Evolutionary conservation across 2,888 invertebrate genomes (phyloP).

Genomic region (Leptodirus hochenwartii): DNA sequence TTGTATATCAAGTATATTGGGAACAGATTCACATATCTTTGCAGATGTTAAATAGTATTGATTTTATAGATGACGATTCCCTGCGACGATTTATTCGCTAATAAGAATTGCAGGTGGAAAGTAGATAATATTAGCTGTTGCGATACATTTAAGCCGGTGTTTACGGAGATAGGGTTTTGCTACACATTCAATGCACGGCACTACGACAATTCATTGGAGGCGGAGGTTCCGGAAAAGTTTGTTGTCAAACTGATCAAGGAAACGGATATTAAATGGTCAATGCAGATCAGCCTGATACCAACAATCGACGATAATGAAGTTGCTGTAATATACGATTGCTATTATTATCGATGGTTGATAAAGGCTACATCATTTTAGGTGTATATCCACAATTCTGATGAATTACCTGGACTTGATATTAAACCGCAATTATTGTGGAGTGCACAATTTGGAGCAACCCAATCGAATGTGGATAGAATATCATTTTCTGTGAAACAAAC

Average conservation of each 20-base stretch:
- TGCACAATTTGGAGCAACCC: no score
- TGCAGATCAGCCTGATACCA: conserved; percentile 27
- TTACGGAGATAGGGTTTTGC: conserved; percentile 59
- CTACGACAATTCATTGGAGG: conserved; percentile 32
- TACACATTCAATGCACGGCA: conserved; percentile 50
- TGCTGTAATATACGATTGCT: background rate
- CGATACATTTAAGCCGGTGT: conserved; percentile 43
- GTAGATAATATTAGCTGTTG: conserved; percentile 48
- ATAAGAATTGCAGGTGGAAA: conserved; percentile 48
- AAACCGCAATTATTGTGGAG: conserved; percentile 55
- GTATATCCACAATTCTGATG: conserved; percentile 48
- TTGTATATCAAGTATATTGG: conserved; percentile 17
- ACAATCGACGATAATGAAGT: conserved; percentile 6
- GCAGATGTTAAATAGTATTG: conserved; percentile 5
- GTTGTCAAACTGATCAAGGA: conserved; percentile 39
- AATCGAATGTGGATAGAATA: conserved; percentile 39
- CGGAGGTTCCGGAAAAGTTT: conserved; percentile 27
- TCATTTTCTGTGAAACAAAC: conserved; percentile 57
- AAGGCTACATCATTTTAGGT: conserved; percentile 30
- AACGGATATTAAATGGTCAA: conserved; percentile 46
- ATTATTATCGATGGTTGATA: conserved; percentile 1
- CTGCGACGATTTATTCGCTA: conserved; percentile 41
- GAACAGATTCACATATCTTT: background rate
- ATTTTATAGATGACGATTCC: conserved; percentile 33
- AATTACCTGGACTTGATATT: conserved; percentile 48